Evolutionary conservation across 2,888 invertebrate species (phyloP), one percentile per base, ranked within the genome.

Genomic region (Epistrophe grossulariae): DNA sequence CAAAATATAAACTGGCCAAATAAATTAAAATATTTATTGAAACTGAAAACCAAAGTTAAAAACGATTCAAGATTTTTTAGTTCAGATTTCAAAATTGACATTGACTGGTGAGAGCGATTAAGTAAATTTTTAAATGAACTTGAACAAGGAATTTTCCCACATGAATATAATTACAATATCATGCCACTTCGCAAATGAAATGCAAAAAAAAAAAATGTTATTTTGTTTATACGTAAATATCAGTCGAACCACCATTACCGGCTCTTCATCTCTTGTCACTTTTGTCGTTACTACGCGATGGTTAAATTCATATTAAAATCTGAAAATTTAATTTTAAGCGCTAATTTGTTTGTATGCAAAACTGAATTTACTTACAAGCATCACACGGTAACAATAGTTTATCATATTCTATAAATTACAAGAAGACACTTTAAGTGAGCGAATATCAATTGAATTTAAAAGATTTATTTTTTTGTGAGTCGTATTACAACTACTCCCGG

Each of bases 321-420:
- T n/a, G n/a, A n/a, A 7, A n/a, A 45, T 45, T 9, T 1, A 6
- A 38, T 8, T 60, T 60, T 11, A 2, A 11, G 24, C 1, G 13
- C 28, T 10, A 24, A n/a, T 24, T 19, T 40, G n/a, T 19, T 17
- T 19, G 6, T 40, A 19, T 35, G 9, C 9, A 31, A 59, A 38
- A 11, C 9, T 24, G 15, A 4, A 1, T 57, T 13, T 59, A 89
- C 79, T 84, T 74, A 88, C 88, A 73, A 84, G 66, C 88, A 88
- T 84, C 68, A 88, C 88, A n/a, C 88, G 72, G 55, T 88, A 88
- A 57, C 88, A 83, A 80, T 84, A 88, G 77, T 84, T 88, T 59
- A 73, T 76, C 84, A 88, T 62, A 35, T 70, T 71, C 11, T 79
- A 13, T 52, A 38, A 43, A 62, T 31, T 73, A 52, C 17, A 35